Percentiles rank a stretch among this genome's conserved stretches.
phyloP scores from a whole-genome alignment of 2,888 invertebrate genomes.

The Apodemia duryi region DNA sequence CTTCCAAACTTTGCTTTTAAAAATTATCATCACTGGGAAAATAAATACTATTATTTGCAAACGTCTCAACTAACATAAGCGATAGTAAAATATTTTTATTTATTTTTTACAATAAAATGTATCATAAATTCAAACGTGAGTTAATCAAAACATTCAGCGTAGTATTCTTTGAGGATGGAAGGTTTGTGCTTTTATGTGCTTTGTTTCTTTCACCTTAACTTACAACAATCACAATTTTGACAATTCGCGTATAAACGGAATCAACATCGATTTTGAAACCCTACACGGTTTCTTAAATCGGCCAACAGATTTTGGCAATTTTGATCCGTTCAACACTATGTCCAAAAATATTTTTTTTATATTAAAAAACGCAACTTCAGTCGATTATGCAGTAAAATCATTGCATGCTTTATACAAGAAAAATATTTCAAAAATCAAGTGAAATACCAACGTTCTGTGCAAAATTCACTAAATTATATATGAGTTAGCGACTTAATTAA shows the following conservation, averaged over 20 bases:
- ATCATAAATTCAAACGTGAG: constrained; percentile 78
- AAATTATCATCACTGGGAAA: constrained; percentile 62
- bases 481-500: constrained; percentile 57
- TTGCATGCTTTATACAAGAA: constrained; percentile 67
- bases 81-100: constrained; percentile 71
- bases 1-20: constrained; percentile 56
- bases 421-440: constrained; percentile 76
- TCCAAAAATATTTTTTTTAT: constrained; percentile 48
- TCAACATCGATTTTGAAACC: constrained; percentile 25
- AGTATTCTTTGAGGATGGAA: constrained; percentile 73
- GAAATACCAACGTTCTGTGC: constrained; percentile 78
- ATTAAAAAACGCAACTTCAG: constrained; percentile 61
- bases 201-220: constrained; percentile 65
- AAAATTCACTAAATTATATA: constrained; percentile 64
- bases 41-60: constrained; percentile 75
- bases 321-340: constrained; percentile 39
- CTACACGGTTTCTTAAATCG: constrained; percentile 20
- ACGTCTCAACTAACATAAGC: constrained; percentile 75
- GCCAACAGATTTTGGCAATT: background rate
- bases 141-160: constrained; percentile 74
- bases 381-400: constrained; percentile 68
- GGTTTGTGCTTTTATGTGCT: constrained; percentile 78
- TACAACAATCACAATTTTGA: constrained; percentile 71
- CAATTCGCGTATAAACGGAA: constrained; percentile 38
- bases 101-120: constrained; percentile 75